These are phyloP conservation scores for Hypomecis punctinalis DNA, from an alignment of 2,888 invertebrate species.

Conservation along the genomic window DNA sequence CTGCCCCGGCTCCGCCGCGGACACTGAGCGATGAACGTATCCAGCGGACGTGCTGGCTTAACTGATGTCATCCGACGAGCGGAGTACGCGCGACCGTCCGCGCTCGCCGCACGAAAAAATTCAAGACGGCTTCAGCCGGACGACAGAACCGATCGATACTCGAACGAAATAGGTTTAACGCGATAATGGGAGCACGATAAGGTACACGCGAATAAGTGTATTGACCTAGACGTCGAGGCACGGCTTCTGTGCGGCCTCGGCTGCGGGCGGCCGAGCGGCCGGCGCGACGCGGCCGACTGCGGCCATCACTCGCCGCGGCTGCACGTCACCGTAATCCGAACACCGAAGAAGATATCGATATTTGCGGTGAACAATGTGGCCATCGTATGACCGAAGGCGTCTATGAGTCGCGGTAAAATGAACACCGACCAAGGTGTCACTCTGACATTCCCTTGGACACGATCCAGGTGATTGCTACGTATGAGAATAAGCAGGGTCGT, in stretches of 20 bases:
- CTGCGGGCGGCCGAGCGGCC: constrained; percentile 74
- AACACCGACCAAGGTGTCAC: constrained; percentile 57
- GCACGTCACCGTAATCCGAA: constrained; percentile 74
- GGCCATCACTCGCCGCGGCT: constrained; percentile 69
- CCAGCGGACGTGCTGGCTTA: constrained; percentile 80
- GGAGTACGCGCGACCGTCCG: constrained; percentile 74
- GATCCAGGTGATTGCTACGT: constrained; percentile 70
- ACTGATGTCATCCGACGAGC: constrained; percentile 84
- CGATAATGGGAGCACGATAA: constrained; percentile 83
- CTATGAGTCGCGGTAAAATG: constrained; percentile 49
- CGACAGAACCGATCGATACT: constrained; percentile 74
- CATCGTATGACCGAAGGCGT: constrained; percentile 64
- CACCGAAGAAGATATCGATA: constrained; percentile 77
- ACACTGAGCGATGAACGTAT: constrained; percentile 81
- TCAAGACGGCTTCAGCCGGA: constrained; percentile 67
- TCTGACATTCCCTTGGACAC: constrained; percentile 72
- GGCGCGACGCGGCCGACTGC: constrained; percentile 77
- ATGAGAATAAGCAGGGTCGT: constrained; percentile 37
- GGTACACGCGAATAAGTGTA: constrained; percentile 81
- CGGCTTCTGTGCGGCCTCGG: constrained; percentile 74
- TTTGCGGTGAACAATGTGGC: constrained; percentile 76
- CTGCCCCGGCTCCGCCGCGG: constrained; percentile 76
- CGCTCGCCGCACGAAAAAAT: constrained; percentile 69
- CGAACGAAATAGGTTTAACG: constrained; percentile 80
- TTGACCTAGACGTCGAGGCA: constrained; percentile 76